Evolutionary conservation across 2,113 vertebrate species (phyloP).

Genomic region (Riparia riparia): DNA sequence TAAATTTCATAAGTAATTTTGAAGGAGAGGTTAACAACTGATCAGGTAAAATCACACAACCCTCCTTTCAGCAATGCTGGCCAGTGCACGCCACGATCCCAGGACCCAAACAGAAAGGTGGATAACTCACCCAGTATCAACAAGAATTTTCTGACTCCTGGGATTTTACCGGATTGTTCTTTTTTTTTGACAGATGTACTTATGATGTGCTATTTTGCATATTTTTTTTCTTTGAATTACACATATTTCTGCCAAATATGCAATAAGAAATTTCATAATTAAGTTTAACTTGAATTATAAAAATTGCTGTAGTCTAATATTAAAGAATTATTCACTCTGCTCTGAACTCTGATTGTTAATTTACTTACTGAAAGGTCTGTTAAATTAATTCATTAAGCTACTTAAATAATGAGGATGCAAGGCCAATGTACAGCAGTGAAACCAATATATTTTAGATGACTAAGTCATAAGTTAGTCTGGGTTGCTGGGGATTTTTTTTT

Average conservation of each 20-base stretch:
- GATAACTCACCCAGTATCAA: background rate
- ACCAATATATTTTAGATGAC: background rate
- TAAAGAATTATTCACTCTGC: slow-evolving; percentile 18
- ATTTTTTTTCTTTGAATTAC: background rate
- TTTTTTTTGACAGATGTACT: background rate
- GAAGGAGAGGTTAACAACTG: background rate
- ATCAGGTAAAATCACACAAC: background rate
- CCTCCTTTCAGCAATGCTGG: background rate
- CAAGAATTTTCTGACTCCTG: background rate
- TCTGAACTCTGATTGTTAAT: slow-evolving; percentile 33
- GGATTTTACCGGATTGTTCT: background rate
- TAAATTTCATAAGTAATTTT: background rate
- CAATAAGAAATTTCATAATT: slow-evolving; percentile 26
- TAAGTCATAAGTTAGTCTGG: background rate
- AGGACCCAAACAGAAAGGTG: background rate
- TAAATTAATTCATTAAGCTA: slow-evolving; percentile 49
- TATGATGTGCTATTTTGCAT: background rate
- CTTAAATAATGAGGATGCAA: slow-evolving; percentile 6
- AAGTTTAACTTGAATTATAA: slow-evolving; percentile 23
- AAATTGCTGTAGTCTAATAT: slow-evolving; percentile 9
- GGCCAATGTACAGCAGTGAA: background rate
- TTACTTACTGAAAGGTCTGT: slow-evolving; percentile 33
- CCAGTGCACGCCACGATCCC: background rate
- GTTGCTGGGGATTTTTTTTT: background rate
- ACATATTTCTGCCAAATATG: background rate